A percentile compares a stretch with the other conserved stretches of the same genome.
Evolutionary conservation across 2,113 vertebrate genomes (phyloP).

Genomic region (Eubucco bourcierii): DNA sequence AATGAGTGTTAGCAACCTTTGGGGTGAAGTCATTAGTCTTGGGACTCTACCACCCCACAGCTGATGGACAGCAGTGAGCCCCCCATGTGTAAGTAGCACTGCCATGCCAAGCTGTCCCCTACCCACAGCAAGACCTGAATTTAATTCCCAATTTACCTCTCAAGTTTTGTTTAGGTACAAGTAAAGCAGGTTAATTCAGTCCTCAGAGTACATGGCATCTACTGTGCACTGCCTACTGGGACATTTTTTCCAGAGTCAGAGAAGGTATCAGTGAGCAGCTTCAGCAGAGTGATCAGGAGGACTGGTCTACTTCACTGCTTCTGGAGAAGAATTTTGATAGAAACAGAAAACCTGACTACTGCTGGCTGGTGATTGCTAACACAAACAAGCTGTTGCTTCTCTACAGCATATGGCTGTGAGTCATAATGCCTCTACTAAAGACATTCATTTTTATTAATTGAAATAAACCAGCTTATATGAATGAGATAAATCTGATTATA

Average conservation of each 20-base stretch:
- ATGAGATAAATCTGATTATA: constrained; percentile 5
- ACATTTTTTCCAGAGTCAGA: background rate
- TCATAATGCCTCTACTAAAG: background rate
- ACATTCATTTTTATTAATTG: background rate
- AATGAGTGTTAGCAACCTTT: fast-evolving
- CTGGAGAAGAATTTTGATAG: background rate
- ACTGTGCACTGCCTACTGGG: background rate
- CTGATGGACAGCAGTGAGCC: fast-evolving
- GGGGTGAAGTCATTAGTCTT: background rate
- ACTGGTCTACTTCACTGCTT: background rate
- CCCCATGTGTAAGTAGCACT: fast-evolving
- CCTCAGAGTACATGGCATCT: background rate
- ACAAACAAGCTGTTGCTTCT: background rate
- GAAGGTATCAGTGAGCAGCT: background rate
- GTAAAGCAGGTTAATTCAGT: background rate
- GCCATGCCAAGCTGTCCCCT: background rate
- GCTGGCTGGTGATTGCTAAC: background rate
- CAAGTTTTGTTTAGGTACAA: background rate
- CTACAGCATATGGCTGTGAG: background rate
- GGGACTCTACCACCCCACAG: background rate
- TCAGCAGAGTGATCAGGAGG: background rate
- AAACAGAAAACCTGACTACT: background rate
- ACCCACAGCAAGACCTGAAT: background rate
- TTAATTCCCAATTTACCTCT: background rate
- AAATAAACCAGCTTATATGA: background rate